Evolutionary conservation across 2,113 vertebrate genomes (phyloP).

Genomic region (Oophaga pumilio): DNA sequence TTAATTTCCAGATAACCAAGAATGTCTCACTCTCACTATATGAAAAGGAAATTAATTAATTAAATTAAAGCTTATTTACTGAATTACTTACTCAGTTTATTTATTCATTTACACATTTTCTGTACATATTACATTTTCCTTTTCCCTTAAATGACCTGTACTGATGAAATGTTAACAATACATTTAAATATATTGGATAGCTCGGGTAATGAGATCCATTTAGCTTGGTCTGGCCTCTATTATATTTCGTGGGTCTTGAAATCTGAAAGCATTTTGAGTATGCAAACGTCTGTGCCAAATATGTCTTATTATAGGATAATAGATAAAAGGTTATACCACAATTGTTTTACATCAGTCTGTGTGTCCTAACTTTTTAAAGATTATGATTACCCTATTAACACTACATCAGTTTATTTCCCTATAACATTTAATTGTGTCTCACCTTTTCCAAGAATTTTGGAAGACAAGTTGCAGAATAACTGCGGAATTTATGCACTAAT

Average conservation of each 20-base stretch:
- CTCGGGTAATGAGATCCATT: not conserved
- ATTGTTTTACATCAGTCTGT: not conserved
- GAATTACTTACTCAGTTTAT: too few relatives aligned
- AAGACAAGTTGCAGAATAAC: not conserved
- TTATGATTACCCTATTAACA: not conserved
- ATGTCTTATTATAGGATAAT: not conserved
- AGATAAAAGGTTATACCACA: conserved; percentile 11
- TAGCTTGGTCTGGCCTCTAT: not conserved
- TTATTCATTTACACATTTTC: not conserved
- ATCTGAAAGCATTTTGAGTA: conserved; percentile 10
- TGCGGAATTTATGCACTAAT: not conserved
- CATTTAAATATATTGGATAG: not conserved
- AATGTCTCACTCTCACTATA: too few relatives aligned
- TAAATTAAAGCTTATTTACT: too few relatives aligned
- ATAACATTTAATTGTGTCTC: not conserved
- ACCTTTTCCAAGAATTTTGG: not conserved
- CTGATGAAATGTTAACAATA: not conserved
- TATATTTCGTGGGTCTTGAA: conserved; percentile 5
- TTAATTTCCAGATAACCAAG: too few relatives aligned
- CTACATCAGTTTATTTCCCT: not conserved
- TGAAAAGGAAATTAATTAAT: too few relatives aligned
- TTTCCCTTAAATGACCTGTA: not conserved
- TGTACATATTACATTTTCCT: not conserved
- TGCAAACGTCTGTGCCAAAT: conserved; percentile 6
- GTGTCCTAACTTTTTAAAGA: not conserved